A percentile compares a stretch with the other conserved stretches of the same genome.
Evolutionary conservation across 2,797 vertebrate species (phyloP).

Genomic region (Trematomus bernacchii): DNA sequence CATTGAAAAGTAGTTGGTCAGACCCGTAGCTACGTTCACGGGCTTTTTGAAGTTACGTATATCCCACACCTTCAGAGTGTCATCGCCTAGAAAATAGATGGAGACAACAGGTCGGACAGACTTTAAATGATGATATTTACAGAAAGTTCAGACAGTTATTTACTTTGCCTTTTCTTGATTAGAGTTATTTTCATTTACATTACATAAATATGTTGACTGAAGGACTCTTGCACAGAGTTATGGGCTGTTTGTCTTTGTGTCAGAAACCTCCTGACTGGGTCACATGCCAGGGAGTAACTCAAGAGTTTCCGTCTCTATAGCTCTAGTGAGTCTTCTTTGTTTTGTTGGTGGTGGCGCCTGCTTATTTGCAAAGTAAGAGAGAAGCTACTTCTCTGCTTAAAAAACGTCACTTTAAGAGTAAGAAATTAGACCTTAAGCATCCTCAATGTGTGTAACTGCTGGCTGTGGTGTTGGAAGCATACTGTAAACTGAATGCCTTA

Average conservation of each 20-base stretch:
- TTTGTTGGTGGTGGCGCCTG: background rate
- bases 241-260: constrained; percentile 43
- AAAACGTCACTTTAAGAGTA: constrained; percentile 1
- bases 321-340: background rate
- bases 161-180: background rate
- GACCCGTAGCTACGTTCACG: constrained; percentile 87
- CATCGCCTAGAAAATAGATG: constrained; percentile 89
- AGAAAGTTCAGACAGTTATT: constrained; percentile 14
- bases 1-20: constrained; percentile 94
- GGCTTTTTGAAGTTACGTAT: constrained; percentile 95
- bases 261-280: constrained; percentile 33
- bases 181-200: constrained; percentile 32
- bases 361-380: constrained; percentile 48
- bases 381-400: constrained; percentile 3
- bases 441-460: background rate
- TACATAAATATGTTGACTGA: constrained; percentile 27
- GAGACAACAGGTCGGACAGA: constrained; percentile 18
- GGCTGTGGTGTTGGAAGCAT: background rate
- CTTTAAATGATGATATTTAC: constrained; percentile 10
- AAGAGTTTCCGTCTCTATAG: constrained; percentile 14
- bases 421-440: constrained; percentile 18
- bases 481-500: constrained; percentile 65
- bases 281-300: constrained; percentile 12
- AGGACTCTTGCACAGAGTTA: constrained; percentile 36
- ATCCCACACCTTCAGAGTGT: constrained; percentile 97